Percentiles rank a stretch among this genome's conserved stretches.
These are phyloP conservation scores for Dendronephthya gigantea DNA, from an alignment of 64 coral and sea anemone genomes.

Conservation along the genomic window DNA sequence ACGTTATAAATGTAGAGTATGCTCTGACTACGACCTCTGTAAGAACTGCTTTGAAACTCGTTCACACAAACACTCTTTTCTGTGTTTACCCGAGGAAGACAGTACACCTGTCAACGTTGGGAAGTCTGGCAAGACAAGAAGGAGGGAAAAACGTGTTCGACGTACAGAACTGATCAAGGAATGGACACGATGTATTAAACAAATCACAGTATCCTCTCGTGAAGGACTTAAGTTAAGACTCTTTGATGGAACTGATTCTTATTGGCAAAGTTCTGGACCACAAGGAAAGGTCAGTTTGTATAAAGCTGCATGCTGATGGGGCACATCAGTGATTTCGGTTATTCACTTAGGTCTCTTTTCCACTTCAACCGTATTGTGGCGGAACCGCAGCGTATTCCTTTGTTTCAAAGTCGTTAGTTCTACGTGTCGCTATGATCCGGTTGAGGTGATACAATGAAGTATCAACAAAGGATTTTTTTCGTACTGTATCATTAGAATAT, in stretches of 20 bases:
- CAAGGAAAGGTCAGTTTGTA: slow-evolving; percentile 68
- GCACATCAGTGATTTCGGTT: too few species aligned
- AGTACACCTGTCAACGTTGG: slow-evolving; percentile 86
- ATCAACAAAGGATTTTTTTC: too few species aligned
- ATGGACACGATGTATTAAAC: slow-evolving; percentile 83
- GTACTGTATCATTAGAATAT: too few species aligned
- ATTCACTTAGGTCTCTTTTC: too few species aligned
- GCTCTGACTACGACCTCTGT: slow-evolving; percentile 83
- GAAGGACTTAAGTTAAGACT: slow-evolving; percentile 59
- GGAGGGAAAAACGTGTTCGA: slow-evolving; percentile 6
- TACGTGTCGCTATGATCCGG: too few species aligned
- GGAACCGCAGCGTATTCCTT: too few species aligned
- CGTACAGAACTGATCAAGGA: slow-evolving; percentile 56
- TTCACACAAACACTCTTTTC: slow-evolving; percentile 75
- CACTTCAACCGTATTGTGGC: too few species aligned
- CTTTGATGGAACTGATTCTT: slow-evolving; percentile 74
- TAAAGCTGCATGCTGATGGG: neutral
- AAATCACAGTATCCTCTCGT: slow-evolving; percentile 72
- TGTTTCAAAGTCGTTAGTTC: too few species aligned
- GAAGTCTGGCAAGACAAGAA: slow-evolving; percentile 62
- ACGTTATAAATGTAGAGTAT: slow-evolving; percentile 85
- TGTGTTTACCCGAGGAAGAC: slow-evolving; percentile 72
- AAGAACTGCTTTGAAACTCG: slow-evolving; percentile 84
- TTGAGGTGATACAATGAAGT: too few species aligned
- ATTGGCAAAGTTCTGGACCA: slow-evolving; percentile 92